phyloP scores from a whole-genome alignment of 2,888 invertebrate species.

The Seladonia tumulorum region DNA sequence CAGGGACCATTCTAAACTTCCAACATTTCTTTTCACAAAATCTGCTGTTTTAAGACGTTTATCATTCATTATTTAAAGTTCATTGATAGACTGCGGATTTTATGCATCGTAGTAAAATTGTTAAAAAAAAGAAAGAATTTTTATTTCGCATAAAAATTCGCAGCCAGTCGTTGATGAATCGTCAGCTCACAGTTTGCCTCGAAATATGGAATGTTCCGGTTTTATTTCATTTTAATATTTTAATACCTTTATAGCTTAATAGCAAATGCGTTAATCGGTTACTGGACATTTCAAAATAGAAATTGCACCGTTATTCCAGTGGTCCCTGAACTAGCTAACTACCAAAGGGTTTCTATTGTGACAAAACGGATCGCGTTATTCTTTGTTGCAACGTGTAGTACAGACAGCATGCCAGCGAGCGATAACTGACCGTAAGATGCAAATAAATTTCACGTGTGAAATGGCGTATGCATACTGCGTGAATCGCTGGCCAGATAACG shows the following conservation, averaged over 20 bases:
- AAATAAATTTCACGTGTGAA: constrained; percentile 41
- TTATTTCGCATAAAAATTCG: no score
- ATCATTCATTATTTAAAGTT: no score
- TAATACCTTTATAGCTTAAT: no score
- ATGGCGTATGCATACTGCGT: constrained; percentile 49
- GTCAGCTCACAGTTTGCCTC: no score
- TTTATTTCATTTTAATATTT: no score
- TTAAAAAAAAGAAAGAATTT: no score
- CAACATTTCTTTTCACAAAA: not conserved
- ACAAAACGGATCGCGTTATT: not conserved
- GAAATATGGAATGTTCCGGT: no score
- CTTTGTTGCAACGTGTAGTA: not conserved
- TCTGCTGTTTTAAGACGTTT: not conserved
- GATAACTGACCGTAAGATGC: constrained; percentile 29
- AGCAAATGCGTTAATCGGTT: not conserved
- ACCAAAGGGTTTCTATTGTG: not conserved
- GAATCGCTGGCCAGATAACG: constrained; percentile 31
- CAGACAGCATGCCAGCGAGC: not conserved
- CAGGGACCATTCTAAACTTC: not conserved
- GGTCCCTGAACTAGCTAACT: not conserved
- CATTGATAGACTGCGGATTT: no score
- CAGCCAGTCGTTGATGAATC: no score
- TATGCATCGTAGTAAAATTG: no score
- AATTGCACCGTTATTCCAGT: not conserved
- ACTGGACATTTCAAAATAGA: not conserved